Evolutionary conservation across 2,113 vertebrate species (phyloP), one percentile per base, ranked within the genome.

Genomic region (Polypterus senegalus): DNA sequence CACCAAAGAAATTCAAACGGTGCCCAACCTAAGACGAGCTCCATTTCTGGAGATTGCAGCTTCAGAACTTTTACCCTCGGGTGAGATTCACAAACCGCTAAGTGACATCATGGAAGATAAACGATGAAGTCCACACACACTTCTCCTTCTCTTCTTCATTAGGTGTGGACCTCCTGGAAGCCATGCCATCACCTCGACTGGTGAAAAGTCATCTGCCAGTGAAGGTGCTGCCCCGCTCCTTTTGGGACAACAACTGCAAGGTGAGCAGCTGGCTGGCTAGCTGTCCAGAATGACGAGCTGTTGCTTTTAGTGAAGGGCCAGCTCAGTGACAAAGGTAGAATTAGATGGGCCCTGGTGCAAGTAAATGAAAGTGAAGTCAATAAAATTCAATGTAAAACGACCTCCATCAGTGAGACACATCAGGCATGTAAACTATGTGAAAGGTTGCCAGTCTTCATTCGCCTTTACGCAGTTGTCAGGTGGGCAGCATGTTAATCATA

Each of bases 201-300:
- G 48, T 79, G 51, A 84, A 83, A 65, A 80, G 81, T 8, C 80
- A 85, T 47, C 69, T 85, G 9, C 68, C 74, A 0, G 5, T 67
- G 45, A 64, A 76, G 0, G 73, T 83, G 45, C 70, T 86, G 55
- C 83, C 72, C 0, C 6, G 3, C 2, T 83, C 81, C n/a, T 84
- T 83, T 61, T 67, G 53, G 79, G 74, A 83, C n/a, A 73, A 84
- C 10, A 63, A 69, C 7, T 81, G 81, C 68, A 85, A 84, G 81
- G 78, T 80, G 74, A 70, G 64, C n/a, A 8, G 46, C 1, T 27
- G 27, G 27, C 27, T 27, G 27, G 27, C 27, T 27, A 2, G 27
- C 27, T 27, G 27, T 27, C 27, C 27, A 27, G 27, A 27, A 27
- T 27, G 27, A 27, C 27, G 27, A 27, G 27, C 27, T 27, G 27